Conservation (phyloP, 2,113 vertebrate species). For the Ursus arctos region DNA sequence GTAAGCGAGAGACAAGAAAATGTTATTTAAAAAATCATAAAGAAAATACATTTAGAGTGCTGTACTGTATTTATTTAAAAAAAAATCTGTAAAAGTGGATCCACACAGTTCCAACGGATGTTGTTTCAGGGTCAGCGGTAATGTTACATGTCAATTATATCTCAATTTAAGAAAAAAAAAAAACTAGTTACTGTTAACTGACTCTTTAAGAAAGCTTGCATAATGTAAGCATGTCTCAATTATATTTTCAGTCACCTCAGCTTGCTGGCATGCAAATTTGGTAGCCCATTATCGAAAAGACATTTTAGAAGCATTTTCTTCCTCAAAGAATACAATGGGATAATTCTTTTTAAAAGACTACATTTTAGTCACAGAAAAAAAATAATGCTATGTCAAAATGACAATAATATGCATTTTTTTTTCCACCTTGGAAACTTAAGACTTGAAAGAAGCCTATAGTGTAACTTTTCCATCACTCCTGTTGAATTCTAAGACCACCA, state of each 20-base stretch:
- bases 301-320: conserved; percentile 40
- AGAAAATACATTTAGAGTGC: background rate
- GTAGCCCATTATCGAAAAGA: background rate
- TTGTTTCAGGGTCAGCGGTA: background rate
- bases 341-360: conserved; percentile 76
- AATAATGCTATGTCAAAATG: conserved; percentile 75
- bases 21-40: background rate
- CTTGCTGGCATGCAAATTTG: background rate
- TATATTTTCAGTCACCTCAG: background rate
- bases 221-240: background rate
- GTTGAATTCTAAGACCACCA: conserved; percentile 93
- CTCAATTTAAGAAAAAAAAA: background rate
- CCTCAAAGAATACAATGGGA: conserved; percentile 5
- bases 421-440: conserved; percentile 87
- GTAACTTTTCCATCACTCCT: conserved; percentile 90
- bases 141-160: background rate
- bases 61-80: background rate
- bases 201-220: background rate
- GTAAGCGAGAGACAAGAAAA: background rate
- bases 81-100: background rate
- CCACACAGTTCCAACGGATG: background rate
- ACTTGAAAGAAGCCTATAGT: conserved; percentile 89
- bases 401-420: conserved; percentile 85
- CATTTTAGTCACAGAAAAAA: conserved; percentile 66
- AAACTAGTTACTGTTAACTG: background rate